Percentiles rank a stretch among this genome's conserved stretches.
These are phyloP conservation scores for Chrysopilus asiliformis DNA, from an alignment of 2,888 invertebrate species.

Conservation along the genomic window DNA sequence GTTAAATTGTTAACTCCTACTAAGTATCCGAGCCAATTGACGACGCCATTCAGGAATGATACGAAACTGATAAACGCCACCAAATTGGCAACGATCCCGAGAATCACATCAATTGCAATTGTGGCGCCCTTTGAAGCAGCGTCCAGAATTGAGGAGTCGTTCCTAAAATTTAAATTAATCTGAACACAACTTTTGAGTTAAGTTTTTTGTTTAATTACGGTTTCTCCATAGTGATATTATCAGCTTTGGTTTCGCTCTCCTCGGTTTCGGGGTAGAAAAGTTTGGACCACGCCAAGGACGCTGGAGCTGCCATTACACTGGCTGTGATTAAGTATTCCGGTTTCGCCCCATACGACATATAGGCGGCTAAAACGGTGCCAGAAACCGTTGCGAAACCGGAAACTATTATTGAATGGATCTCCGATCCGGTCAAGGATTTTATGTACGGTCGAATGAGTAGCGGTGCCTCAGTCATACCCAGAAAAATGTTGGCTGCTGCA, in stretches of 20 bases:
- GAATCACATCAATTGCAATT: constrained; percentile 63
- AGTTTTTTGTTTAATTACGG: constrained; percentile 41
- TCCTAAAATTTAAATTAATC: constrained; percentile 38
- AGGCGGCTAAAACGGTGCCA: constrained; percentile 85
- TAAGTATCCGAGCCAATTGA: constrained; percentile 68
- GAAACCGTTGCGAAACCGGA: constrained; percentile 94
- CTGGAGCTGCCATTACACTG: constrained; percentile 93
- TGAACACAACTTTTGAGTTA: neutral
- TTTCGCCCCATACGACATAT: constrained; percentile 78
- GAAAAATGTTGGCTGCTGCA: constrained; percentile 84
- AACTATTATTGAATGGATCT: constrained; percentile 85
- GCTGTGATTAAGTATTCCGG: constrained; percentile 83
- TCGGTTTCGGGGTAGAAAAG: constrained; percentile 86
- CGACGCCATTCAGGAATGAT: constrained; percentile 65
- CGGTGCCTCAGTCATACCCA: constrained; percentile 88
- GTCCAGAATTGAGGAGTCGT: constrained; percentile 73
- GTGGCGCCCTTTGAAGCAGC: constrained; percentile 84
- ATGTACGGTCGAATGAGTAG: constrained; percentile 80
- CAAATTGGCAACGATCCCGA: constrained; percentile 81
- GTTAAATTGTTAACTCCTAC: constrained; percentile 52
- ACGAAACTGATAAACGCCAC: constrained; percentile 84
- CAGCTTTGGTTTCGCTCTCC: constrained; percentile 57
- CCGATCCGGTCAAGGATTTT: constrained; percentile 67
- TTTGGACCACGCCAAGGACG: constrained; percentile 80
- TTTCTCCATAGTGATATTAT: constrained; percentile 57